Evolutionary conservation across 2,888 invertebrate genomes (phyloP), one percentile per base, ranked within the genome.

Genomic region (Trissonchulus latispiculum): DNA sequence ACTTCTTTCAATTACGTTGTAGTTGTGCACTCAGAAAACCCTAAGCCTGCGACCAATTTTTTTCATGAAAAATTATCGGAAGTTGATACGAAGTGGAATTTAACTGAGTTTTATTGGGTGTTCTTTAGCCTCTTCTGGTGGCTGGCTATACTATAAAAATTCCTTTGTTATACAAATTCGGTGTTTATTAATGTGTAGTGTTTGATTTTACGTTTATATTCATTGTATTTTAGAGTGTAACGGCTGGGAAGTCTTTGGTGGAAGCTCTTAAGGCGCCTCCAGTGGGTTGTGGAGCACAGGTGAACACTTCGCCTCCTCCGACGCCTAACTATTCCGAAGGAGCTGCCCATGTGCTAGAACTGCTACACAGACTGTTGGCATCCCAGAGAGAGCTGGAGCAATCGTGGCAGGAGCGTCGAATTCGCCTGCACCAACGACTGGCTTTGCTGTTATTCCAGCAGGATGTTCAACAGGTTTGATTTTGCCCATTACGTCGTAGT

Each of bases 311-410:
- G 81, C 82, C 71, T 81, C 82, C 76, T 79, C 80, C 70, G 82
- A 83, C 80, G 82, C 84, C 35, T 80, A 78, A 84, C 59, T 75
- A 75, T 68, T 71, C 73, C 23, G 61, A 32, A 2, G 95, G 95
- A 61, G 95, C 96, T 71, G 93, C 93, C 81, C 95, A 96, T 85
- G 95, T 96, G 71, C 86, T 96, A 76, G 93, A 93, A 71, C 93
- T 96, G 69, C 95, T 96, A 77, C 95, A 96, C 85, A 94, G 95
- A 87, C 95, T 97, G 79, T 87, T 96, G 74, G 93, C 93, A 72
- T 94, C 95, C 83, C 96, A 97, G 83, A 87, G 95, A 72, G 90
- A 93, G 3, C 86, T 96, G 61, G 96, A 96, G 84, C 92, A 93
- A 77, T 89, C 93, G 76, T 96, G 95, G 91, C 95, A 95, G 81